Conservation (phyloP, 2,113 vertebrate species). For the Microtus oregoni region DNA sequence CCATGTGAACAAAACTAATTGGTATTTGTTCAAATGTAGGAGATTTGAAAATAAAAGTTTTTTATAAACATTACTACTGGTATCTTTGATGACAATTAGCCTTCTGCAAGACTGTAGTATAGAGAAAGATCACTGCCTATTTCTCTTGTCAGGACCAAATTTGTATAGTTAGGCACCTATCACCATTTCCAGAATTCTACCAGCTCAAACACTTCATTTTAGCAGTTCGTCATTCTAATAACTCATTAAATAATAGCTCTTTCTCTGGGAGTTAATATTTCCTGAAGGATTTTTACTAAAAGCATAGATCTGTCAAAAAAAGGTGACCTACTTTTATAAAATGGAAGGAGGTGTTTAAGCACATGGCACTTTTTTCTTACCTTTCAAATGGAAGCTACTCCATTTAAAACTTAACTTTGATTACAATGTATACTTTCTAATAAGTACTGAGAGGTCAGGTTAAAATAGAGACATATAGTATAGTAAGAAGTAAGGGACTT, state of each 20-base stretch:
- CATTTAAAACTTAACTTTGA: slow-evolving; percentile 5
- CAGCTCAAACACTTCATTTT: slow-evolving; percentile 12
- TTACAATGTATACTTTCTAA: neutral
- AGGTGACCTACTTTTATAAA: slow-evolving; percentile 32
- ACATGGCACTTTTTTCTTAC: slow-evolving; percentile 35
- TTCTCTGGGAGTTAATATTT: neutral
- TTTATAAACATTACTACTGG: neutral
- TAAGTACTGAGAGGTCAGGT: neutral
- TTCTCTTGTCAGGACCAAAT: slow-evolving; percentile 1
- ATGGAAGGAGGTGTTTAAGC: neutral
- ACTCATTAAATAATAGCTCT: slow-evolving; percentile 38
- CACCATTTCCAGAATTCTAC: neutral
- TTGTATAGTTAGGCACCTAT: neutral
- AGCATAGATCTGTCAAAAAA: slow-evolving; percentile 19
- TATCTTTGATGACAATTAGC: neutral
- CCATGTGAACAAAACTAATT: slow-evolving; percentile 15
- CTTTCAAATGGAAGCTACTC: slow-evolving; percentile 10
- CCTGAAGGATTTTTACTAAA: neutral
- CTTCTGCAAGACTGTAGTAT: slow-evolving; percentile 5
- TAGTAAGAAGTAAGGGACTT: neutral
- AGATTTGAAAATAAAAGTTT: slow-evolving; percentile 36
- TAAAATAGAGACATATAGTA: neutral
- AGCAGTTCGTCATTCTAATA: slow-evolving; percentile 5
- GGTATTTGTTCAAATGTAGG: neutral
- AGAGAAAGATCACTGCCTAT: neutral